Base-by-base conservation (phyloP, 2,797 vertebrate genomes). In the Adelosebastes latens region DNA sequence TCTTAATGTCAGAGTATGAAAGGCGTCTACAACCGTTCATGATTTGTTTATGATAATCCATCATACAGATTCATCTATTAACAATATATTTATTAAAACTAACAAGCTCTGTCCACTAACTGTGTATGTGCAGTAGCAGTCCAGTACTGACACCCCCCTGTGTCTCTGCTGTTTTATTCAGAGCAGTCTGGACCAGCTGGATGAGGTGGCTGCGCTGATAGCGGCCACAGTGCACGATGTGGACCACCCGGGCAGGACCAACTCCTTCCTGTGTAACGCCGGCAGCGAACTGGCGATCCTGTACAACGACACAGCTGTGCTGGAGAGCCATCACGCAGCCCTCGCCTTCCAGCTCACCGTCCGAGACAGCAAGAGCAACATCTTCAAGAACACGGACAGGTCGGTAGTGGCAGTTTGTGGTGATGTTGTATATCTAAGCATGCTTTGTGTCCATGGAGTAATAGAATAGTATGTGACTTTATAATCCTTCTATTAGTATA, bases 351-450 rank as follows among this genome's bases (percentile, higher is more conserved):
- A 99, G 95, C 96, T 99, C 89, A 99, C 98, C 60, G 89, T 92
- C 0, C 91, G 96, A 0, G 97, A 99, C 55, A 94, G 95, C 84
- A 98, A 97, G 90, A 97, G 96, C 95, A 99, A 99, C 90, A 98
- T 99, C 93, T 99, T 99, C 83, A 98, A 96, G 91, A 98, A 98
- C 93, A 97, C 97, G 72, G 98, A 98, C 93, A 96, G 98, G 98
- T 99, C 34, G 84, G 95, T 64, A 1, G 29, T 0, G 1, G 32
- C 9, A 9, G 11, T 3, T 16, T 6, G 8, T 8, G 25, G 7
- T 5, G 14, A 4, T n/a, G 18, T 10, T 27, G 39, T 20, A 18
- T 27, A 6, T 18, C 22, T 18, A 6, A 36, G 14, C 10, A 3
- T 12, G 59, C 14, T 14, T 13, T 22, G 4, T 14, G 32, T 42